Percentiles rank a stretch among this genome's conserved stretches.
phyloP scores from a whole-genome alignment of 2,113 vertebrate genomes.

The Podarcis raffonei region DNA sequence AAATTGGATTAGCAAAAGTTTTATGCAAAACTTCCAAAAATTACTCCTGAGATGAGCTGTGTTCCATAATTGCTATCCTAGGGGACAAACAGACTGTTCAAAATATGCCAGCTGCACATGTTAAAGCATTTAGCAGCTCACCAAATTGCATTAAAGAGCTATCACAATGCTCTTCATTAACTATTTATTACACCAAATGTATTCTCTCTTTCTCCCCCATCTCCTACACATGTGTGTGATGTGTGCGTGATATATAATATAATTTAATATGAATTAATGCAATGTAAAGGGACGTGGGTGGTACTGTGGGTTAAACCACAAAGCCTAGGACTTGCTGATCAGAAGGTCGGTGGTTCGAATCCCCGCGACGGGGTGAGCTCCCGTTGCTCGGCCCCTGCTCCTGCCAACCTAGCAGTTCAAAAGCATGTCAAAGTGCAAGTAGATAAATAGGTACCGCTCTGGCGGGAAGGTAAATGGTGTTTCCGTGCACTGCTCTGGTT shows the following conservation, averaged over 20 bases:
- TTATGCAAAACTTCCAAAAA: slow-evolving; percentile 56
- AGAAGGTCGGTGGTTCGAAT: too few species aligned
- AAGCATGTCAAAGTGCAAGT: too few species aligned
- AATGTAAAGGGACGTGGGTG: too few species aligned
- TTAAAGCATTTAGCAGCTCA: slow-evolving; percentile 15
- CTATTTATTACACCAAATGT: background rate
- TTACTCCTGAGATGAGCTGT: slow-evolving; percentile 52
- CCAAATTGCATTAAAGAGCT: slow-evolving; percentile 12
- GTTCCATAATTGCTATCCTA: slow-evolving; percentile 26
- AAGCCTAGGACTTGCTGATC: too few species aligned
- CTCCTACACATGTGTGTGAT: background rate
- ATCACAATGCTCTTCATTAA: background rate
- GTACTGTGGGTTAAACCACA: too few species aligned
- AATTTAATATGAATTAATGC: too few species aligned
- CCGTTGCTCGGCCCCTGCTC: too few species aligned
- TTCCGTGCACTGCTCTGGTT: too few species aligned
- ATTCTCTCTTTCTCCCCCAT: background rate
- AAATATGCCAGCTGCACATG: slow-evolving; percentile 23
- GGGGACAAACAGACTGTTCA: slow-evolving; percentile 28
- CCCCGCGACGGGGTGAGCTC: too few species aligned
- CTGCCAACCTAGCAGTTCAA: too few species aligned
- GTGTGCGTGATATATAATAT: background rate
- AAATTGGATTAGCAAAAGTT: slow-evolving; percentile 51
- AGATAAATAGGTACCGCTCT: too few species aligned
- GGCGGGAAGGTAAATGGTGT: too few species aligned